Base-by-base conservation (phyloP, 2,797 vertebrate genomes). In the Synaphobranchus kaupii region DNA sequence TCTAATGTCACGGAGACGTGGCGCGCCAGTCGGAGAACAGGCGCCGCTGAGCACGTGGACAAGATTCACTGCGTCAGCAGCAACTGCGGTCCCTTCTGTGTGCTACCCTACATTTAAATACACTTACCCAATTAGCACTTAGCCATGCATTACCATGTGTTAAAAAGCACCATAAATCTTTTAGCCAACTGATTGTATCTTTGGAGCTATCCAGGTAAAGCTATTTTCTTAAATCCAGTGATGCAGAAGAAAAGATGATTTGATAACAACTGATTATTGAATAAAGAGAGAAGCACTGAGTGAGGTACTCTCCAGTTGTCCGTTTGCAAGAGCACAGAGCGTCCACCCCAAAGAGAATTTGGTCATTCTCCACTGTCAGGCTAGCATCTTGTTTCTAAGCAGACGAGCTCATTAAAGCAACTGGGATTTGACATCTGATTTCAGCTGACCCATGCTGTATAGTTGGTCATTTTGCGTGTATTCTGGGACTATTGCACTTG, bases 101-200 rank as follows among this genome's bases (percentile, higher is more conserved):
- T 81, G 44, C 78, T 81, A n/a, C 44, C n/a, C 47, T 81, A 81
- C 20, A 81, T 81, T 81, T 81, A 81, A 50, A 81, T 50, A 25
- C 78, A n/a, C 78, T 81, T 50, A 48, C 47, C 73, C 73, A 78
- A 78, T 48, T 50, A n/a, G 9, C 44, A 12, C 20, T n/a, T 81
- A 81, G 50, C 47, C 44, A 50, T n/a, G 78, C 78, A 50, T 13
- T 48, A n/a, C 8, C 13, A 25, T 4, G 47, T 81, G 78, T 50
- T 50, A 81, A 81, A 48, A 50, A 25, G 25, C 44, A 48, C 5
- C 20, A 15, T 50, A 81, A 81, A 81, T 50, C 44, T n/a, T n/a
- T 48, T 80, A 80, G 48, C 39, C 17, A 48, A 48, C 5, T 80
- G 17, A 10, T 15, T 39, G n/a, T 1, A 68, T n/a, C n/a, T 68